Evolutionary conservation across 2,113 vertebrate genomes (phyloP).

Genomic region (Gobio gobio): DNA sequence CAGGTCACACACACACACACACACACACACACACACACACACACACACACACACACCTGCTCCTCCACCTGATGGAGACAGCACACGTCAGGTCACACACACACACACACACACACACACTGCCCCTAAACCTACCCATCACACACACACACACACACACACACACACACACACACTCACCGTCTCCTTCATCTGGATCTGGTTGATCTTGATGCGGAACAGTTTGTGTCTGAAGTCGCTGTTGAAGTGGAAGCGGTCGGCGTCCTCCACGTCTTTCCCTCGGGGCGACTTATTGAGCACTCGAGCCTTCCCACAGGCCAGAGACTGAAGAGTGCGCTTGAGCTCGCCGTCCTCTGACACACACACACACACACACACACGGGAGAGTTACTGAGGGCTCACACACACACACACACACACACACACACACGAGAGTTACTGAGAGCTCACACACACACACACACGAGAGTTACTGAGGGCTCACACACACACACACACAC

Average conservation of each 20-base stretch:
- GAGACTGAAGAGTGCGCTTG: constrained; percentile 92
- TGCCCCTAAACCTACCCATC: too few relatives aligned
- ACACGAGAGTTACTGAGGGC: too few relatives aligned
- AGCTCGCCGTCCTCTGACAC: constrained; percentile 93
- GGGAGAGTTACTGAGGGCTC: too few relatives aligned
- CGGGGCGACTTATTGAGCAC: constrained; percentile 95
- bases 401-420: too few relatives aligned
- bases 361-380: constrained; percentile 19
- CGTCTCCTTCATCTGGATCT: constrained; percentile 99
- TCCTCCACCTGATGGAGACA: too few relatives aligned
- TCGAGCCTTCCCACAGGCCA: constrained; percentile 97
- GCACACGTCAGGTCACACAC: too few relatives aligned
- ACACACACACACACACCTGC: too few relatives aligned
- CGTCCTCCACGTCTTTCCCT: constrained; percentile 97
- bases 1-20: too few relatives aligned
- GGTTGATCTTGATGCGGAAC: constrained; percentile 99
- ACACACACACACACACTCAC: constrained; percentile 65
- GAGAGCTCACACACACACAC: neutral
- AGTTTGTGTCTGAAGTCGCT: constrained; percentile 98
- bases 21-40: too few relatives aligned
- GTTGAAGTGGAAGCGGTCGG: constrained; percentile 96
- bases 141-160: too few relatives aligned
- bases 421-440: too few relatives aligned
- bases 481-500: neutral
- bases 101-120: too few relatives aligned